These are phyloP conservation scores for Hemitrygon akajei DNA, from an alignment of 2,797 vertebrate genomes.

Conservation along the genomic window DNA sequence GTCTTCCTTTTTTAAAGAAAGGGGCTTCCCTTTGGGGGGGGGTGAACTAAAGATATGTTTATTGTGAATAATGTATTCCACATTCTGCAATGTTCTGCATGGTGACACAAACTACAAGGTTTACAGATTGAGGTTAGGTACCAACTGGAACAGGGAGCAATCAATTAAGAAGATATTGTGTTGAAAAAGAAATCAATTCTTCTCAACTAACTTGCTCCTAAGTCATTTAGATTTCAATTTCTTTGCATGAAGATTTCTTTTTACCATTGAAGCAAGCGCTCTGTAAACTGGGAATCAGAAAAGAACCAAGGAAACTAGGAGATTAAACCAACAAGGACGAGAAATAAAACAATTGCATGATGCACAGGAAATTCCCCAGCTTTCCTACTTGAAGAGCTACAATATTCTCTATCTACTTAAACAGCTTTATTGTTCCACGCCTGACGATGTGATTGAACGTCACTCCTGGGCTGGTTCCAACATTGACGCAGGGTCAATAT, in stretches of 20 bases:
- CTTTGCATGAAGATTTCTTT: not conserved
- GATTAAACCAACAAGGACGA: not conserved
- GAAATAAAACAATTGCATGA: not conserved
- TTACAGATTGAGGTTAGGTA: too few relatives aligned
- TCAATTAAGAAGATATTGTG: not conserved
- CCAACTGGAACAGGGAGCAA: not conserved
- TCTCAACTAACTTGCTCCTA: not conserved
- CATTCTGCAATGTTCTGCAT: not conserved
- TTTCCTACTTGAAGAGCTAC: not conserved
- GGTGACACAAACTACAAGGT: too few relatives aligned
- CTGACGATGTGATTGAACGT: not conserved
- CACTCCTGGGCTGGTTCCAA: slow-evolving; percentile 49
- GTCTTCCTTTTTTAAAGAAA: too few relatives aligned
- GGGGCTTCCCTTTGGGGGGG: too few relatives aligned
- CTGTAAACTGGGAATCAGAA: not conserved
- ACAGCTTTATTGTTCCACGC: too few relatives aligned
- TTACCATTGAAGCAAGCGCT: not conserved
- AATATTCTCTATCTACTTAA: not conserved
- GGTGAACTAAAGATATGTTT: too few relatives aligned
- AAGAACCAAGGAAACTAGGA: not conserved
- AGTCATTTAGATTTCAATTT: not conserved
- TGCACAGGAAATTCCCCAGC: not conserved
- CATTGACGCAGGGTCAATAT: slow-evolving; percentile 73
- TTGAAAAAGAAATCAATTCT: not conserved
- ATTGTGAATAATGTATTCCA: not conserved